phyloP scores from a whole-genome alignment of 1,140 invertebrate species.

The Pachypsylla venusta region DNA sequence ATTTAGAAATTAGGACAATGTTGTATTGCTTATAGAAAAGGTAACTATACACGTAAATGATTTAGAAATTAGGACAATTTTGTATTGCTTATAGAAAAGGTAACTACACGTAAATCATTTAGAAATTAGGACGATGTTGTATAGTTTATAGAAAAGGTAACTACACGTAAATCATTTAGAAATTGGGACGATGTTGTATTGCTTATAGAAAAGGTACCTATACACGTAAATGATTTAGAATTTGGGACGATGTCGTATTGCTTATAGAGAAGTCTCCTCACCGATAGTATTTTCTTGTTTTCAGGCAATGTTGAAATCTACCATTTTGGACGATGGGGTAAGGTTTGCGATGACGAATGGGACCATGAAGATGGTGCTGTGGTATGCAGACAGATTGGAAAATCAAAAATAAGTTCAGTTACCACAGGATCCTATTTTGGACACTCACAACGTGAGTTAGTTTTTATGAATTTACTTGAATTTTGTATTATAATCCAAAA shows the following conservation, averaged over 20 bases:
- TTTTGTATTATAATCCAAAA: too few relatives aligned
- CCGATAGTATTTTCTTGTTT: neutral
- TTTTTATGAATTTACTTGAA: too few relatives aligned
- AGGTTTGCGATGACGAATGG: constrained; percentile 87
- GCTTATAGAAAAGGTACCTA: neutral
- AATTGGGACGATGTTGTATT: neutral
- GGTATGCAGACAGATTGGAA: constrained; percentile 66
- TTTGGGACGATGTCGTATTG: neutral
- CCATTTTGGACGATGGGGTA: constrained; percentile 71
- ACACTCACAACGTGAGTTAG: constrained; percentile 47
- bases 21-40: too few relatives aligned
- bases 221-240: neutral
- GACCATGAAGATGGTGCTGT: constrained; percentile 63
- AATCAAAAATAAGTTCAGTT: constrained; percentile 36
- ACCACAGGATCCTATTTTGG: constrained; percentile 64
- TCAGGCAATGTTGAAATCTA: constrained; percentile 77
- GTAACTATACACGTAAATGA: too few relatives aligned
- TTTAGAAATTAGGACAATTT: too few relatives aligned
- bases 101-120: too few relatives aligned
- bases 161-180: too few relatives aligned
- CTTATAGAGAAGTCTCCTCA: neutral
- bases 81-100: too few relatives aligned
- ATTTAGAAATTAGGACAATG: too few relatives aligned
- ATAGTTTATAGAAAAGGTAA: too few relatives aligned
- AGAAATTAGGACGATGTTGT: too few relatives aligned